Conservation (phyloP, 2,797 vertebrate species). For the Bradypodion pumilum region DNA sequence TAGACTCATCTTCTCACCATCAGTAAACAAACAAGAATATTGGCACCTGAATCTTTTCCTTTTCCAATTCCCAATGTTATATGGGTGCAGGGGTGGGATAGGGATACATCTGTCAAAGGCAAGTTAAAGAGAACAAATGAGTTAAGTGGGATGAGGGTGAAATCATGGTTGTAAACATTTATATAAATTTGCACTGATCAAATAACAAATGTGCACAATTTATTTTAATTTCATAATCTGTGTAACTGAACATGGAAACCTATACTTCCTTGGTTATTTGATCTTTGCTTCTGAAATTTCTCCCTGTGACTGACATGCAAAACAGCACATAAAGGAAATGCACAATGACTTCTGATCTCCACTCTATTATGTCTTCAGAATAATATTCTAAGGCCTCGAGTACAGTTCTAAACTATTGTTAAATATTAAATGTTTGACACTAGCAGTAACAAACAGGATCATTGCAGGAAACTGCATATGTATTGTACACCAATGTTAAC, state of each 20-base stretch:
- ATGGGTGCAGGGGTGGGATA: slow-evolving; percentile 12
- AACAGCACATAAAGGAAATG: background rate
- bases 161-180: background rate
- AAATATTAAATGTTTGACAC: background rate
- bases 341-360: accelerated
- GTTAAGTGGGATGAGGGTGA: accelerated
- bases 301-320: background rate
- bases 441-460: background rate
- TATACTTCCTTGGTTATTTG: slow-evolving; percentile 8
- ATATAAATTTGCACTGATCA: slow-evolving; percentile 22
- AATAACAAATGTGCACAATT: background rate
- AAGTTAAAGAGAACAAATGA: slow-evolving; percentile 29
- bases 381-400: background rate
- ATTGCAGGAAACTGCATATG: background rate
- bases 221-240: slow-evolving; percentile 18
- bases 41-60: too few relatives aligned
- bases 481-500: background rate
- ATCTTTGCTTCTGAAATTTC: background rate
- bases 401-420: background rate
- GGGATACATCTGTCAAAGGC: background rate
- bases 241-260: background rate
- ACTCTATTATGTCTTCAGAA: background rate
- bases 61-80: background rate
- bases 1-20: background rate
- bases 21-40: background rate